Conservation (phyloP, 2,113 vertebrate genomes). For the Enhydra lutris region DNA sequence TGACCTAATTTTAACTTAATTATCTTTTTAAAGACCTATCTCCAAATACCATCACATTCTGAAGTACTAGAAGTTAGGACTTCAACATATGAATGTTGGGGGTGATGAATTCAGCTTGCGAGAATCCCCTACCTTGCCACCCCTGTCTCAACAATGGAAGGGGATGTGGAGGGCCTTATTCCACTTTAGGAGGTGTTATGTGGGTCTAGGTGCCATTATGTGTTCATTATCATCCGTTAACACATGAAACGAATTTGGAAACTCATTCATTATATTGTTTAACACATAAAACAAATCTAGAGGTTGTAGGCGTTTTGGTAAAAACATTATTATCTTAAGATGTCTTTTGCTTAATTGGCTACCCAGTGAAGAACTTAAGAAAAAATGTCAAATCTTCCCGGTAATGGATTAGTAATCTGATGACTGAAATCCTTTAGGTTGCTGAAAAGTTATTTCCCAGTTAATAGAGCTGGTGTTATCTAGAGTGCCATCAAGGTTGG, state of each 20-base stretch:
- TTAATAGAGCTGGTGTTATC: constrained; percentile 73
- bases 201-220: background rate
- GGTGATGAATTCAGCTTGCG: background rate
- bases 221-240: background rate
- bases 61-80: background rate
- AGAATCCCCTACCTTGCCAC: background rate
- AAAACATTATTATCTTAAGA: constrained; percentile 45
- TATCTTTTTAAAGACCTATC: background rate
- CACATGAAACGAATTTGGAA: background rate
- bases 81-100: background rate
- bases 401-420: constrained; percentile 64
- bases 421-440: constrained; percentile 60
- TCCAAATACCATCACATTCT: background rate
- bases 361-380: constrained; percentile 45
- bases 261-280: background rate
- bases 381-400: constrained; percentile 36
- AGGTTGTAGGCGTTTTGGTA: background rate
- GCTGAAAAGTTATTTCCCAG: constrained; percentile 62
- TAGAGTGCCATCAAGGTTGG: constrained; percentile 47
- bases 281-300: constrained; percentile 39
- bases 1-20: background rate
- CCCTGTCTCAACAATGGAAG: background rate
- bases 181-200: background rate
- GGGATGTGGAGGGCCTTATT: background rate
- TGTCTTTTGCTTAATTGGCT: constrained; percentile 61